Conservation (phyloP, 2,113 vertebrate species). For the Bubo bubo region DNA sequence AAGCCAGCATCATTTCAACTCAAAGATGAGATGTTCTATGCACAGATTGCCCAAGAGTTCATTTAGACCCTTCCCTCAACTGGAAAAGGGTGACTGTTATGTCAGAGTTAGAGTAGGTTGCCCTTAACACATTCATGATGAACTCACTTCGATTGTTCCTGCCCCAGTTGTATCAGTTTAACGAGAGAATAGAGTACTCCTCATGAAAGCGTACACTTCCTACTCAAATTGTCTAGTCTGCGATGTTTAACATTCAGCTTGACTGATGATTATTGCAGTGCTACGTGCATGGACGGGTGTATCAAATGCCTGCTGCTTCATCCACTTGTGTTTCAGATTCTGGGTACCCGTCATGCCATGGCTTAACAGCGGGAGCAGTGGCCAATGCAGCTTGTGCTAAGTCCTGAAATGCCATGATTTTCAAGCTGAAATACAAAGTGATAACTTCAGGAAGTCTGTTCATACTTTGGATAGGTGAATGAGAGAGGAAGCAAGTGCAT, state of each 20-base stretch:
- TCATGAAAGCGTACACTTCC: background rate
- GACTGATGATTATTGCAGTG: background rate
- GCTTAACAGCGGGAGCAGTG: background rate
- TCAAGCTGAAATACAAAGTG: background rate
- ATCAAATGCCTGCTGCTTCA: background rate
- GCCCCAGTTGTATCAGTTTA: background rate
- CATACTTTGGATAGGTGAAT: background rate
- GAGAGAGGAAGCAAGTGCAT: background rate
- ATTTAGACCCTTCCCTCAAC: background rate
- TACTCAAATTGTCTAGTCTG: background rate
- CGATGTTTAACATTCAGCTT: background rate
- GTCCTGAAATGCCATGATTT: background rate
- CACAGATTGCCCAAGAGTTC: background rate
- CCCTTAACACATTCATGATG: background rate
- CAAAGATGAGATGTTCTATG: background rate
- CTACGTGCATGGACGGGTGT: background rate
- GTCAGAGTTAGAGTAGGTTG: background rate
- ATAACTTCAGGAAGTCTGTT: slow-evolving; percentile 20
- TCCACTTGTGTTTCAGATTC: background rate
- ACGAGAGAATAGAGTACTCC: background rate
- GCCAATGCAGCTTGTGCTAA: background rate
- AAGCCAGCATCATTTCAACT: background rate
- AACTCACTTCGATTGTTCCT: background rate
- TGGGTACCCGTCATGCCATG: fast-evolving
- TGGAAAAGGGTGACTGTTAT: background rate